phyloP scores from a whole-genome alignment of 2,888 invertebrate genomes.

The Lasioglossum figueresi region DNA sequence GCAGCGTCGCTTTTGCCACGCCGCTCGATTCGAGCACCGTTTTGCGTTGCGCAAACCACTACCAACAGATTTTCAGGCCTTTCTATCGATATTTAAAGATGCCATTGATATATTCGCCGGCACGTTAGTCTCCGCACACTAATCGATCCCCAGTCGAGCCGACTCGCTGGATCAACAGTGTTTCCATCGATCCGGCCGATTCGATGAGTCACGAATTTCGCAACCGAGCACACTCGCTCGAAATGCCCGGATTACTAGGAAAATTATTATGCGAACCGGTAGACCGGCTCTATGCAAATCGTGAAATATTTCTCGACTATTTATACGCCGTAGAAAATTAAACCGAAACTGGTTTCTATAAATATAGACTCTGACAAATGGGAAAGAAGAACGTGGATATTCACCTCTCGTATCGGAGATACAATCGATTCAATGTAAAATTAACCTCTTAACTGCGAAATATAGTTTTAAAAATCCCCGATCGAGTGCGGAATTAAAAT shows the following conservation, averaged over 20 bases:
- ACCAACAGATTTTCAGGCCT: slow-evolving; percentile 54
- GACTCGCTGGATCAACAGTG: background rate
- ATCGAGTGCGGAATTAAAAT: no score
- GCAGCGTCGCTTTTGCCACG: slow-evolving; percentile 57
- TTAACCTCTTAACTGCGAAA: no score
- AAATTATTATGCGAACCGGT: background rate
- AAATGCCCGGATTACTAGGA: background rate
- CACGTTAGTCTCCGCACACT: background rate
- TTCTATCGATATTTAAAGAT: slow-evolving; percentile 51
- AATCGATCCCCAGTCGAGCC: background rate
- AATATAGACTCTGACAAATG: background rate
- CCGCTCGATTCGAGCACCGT: slow-evolving; percentile 46
- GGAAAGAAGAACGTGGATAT: background rate
- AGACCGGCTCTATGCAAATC: background rate
- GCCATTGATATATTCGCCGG: slow-evolving; percentile 52
- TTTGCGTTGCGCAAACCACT: slow-evolving; percentile 61
- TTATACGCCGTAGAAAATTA: background rate
- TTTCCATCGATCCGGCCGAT: slow-evolving; percentile 10
- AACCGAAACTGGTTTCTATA: background rate
- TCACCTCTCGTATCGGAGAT: background rate
- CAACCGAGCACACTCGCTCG: background rate
- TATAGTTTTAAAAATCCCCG: no score
- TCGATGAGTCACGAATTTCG: slow-evolving; percentile 31
- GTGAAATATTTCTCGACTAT: background rate
- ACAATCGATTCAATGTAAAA: no score